Base-by-base conservation (phyloP, 1,140 invertebrate species). In the Brachionus rotundiformis region DNA sequence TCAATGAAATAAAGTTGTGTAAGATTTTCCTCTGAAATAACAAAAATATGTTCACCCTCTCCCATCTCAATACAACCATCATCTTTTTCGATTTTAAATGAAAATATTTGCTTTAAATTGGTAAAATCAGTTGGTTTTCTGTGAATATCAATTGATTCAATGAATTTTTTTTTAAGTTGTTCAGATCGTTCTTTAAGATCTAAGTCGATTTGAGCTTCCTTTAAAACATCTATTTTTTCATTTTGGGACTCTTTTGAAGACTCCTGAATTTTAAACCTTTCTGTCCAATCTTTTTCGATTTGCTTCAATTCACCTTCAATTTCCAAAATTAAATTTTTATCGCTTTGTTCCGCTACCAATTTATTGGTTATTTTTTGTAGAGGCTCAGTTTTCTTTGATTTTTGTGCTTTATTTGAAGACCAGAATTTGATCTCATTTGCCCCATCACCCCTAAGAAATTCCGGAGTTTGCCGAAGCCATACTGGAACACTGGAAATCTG, bases 401-500 rank as follows among this genome's bases (percentile, higher is more conserved):
- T 71, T 73, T 84, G 81, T 16, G 81, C 39, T 4, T 71, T 47
- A 13, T 39, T 77, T 31, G 68, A 49, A 25, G 68, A 44, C 68
- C 68, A 73, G 44, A 73, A 44, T 47, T 73, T 89, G 85, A 80
- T 36, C 59, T 59, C 59, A 59, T 80, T 54, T 33, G 80, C 31
- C 10, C 54, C 59, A 25, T 54, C 39, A 65, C 29, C 27, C 36
- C 87, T 86, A 6, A 91, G 90, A 83, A 90, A 90, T 10, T 90
- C 87, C 86, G 93, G 92, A 85, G 91, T 88, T 75, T 93, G 91
- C 82, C 93, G 90, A 10, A 93, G 85, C 94, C 94, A 95, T 3
- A 95, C 85, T 0, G 94, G 94, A 84, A 92, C 92, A 0, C 91
- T 92, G 11, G 92, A 88, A 84, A 95, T 90, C 88, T 95, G 94